phyloP scores from a whole-genome alignment of 35 echinoderm and acorn worm genomes.

The Stichopus chloronotus region DNA sequence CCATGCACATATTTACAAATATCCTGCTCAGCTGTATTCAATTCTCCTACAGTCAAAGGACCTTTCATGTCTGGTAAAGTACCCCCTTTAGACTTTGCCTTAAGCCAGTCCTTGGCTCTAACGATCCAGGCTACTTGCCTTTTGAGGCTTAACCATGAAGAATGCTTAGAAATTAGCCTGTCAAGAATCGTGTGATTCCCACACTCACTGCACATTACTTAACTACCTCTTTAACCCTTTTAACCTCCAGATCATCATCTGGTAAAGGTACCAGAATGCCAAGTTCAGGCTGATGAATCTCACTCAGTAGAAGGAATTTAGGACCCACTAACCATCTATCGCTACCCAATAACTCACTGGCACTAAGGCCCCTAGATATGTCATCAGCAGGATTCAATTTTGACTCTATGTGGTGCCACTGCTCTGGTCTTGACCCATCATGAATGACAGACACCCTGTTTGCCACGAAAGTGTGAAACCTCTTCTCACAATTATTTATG shows the following conservation, averaged over 20 bases:
- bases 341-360: slow-evolving; percentile 16
- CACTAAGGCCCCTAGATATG: slow-evolving; percentile 36
- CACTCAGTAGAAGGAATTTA: slow-evolving; percentile 32
- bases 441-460: slow-evolving; percentile 57
- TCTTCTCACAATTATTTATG: slow-evolving; percentile 28
- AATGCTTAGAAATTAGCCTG: slow-evolving; percentile 8
- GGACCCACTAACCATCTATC: slow-evolving; percentile 67
- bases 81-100: not conserved
- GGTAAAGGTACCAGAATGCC: not conserved
- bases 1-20: not conserved
- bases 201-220: not conserved
- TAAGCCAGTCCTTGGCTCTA: not conserved
- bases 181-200: not conserved
- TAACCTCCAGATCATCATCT: slow-evolving; percentile 54
- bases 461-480: slow-evolving; percentile 70
- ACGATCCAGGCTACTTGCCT: slow-evolving; percentile 20
- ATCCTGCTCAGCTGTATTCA: not conserved
- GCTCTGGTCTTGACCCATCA: not conserved
- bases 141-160: slow-evolving; percentile 53
- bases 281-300: slow-evolving; percentile 29
- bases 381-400: slow-evolving; percentile 69
- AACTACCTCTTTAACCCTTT: not conserved
- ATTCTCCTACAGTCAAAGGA: slow-evolving; percentile 17
- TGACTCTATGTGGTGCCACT: slow-evolving; percentile 53
- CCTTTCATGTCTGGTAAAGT: not conserved